Percentiles rank a stretch among this genome's conserved stretches.
phyloP scores from a whole-genome alignment of 1,140 invertebrate species.

The Zaprionus ghesquierei region DNA sequence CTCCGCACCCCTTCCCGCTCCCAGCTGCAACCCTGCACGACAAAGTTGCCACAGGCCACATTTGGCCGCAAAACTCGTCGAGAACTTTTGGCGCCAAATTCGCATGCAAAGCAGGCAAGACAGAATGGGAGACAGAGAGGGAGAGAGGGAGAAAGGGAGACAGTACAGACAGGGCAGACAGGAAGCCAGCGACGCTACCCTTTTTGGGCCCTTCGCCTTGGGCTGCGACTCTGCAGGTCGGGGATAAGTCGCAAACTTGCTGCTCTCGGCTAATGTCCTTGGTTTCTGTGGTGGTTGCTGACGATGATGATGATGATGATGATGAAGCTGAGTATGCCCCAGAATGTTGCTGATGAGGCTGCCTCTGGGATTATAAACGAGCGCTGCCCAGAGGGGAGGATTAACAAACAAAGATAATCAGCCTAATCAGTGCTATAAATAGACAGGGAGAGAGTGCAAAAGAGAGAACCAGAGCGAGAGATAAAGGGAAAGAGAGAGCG shows the following conservation, averaged over 20 bases:
- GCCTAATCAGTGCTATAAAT: slow-evolving; percentile 14
- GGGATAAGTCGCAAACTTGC: slow-evolving; percentile 77
- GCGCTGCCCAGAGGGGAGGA: too few relatives aligned
- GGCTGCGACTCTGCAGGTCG: slow-evolving; percentile 56
- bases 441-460: neutral
- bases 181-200: slow-evolving; percentile 29
- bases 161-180: neutral
- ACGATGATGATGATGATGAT: slow-evolving; percentile 43
- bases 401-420: slow-evolving; percentile 6
- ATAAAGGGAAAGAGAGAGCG: neutral
- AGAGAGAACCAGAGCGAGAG: slow-evolving; percentile 10
- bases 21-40: slow-evolving; percentile 6
- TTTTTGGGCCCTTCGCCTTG: slow-evolving; percentile 50
- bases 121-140: slow-evolving; percentile 4
- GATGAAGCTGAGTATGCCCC: neutral
- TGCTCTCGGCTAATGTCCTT: slow-evolving; percentile 70
- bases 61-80: slow-evolving; percentile 11
- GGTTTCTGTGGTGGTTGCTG: slow-evolving; percentile 45
- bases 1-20: slow-evolving; percentile 15
- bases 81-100: slow-evolving; percentile 75
- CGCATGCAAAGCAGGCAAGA: slow-evolving; percentile 71
- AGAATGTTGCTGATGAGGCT: slow-evolving; percentile 23
- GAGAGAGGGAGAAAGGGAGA: neutral
- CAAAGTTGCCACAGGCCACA: slow-evolving; percentile 41
- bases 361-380: slow-evolving; percentile 60